Evolutionary conservation across 2,797 vertebrate genomes (phyloP), one percentile per base, ranked within the genome.

Genomic region (Adelosebastes latens): DNA sequence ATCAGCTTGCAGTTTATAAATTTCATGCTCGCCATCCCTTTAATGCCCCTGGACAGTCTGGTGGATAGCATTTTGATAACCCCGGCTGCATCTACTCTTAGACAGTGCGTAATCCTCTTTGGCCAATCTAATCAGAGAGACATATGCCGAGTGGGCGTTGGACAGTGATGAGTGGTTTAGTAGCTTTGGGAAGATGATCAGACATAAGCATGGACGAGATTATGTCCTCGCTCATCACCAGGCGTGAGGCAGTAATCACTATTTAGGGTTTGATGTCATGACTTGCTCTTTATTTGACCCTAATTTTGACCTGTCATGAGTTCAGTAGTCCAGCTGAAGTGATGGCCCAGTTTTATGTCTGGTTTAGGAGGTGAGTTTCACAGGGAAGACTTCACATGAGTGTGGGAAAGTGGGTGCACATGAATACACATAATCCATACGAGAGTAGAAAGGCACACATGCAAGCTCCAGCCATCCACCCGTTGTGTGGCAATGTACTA

Each of bases 101-200:
- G 87, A 90, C 70, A 80, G 84, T 74, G 55, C 10, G 6, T 91
- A 93, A 94, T 94, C 93, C 89, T 93, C 91, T 91, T 92, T 89
- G 80, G 87, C 77, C 87, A 90, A 92, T 93, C 90, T 90, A 88
- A 93, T 93, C 89, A 89, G 81, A 87, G 76, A 86, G 69, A 83
- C 91, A 88, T 91, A 89, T 91, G 87, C 87, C 60, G 68, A 68
- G 87, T 78, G 87, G 84, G 72, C 65, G 3, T 67, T 32, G 84
- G 88, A 79, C 84, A 87, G 75, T 65, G 77, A 84, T 89, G 88
- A 90, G 79, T 87, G 90, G 84, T 88, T 92, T 89, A 91, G 88
- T 83, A 78, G 87, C 81, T 91, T 90, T 90, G 75, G 79, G 73
- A 73, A 82, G 83, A 91, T 90, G 91, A 93, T 91, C 89, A 80